Evolutionary conservation across 2,797 vertebrate genomes (phyloP).

Genomic region (Sandelia bainsii): DNA sequence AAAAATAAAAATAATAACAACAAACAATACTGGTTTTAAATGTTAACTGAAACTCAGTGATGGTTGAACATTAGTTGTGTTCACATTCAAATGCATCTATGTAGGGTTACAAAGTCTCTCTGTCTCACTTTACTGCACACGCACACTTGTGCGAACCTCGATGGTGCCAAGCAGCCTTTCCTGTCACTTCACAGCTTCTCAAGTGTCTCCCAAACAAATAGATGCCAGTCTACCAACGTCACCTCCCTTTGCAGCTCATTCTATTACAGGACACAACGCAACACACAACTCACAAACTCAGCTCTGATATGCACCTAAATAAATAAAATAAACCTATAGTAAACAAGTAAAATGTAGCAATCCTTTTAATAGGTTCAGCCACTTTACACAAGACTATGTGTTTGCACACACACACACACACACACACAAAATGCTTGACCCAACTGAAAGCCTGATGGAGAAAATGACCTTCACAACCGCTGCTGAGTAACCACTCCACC

Average conservation of each 20-base stretch:
- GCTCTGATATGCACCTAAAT: not conserved
- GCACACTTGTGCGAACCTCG: constrained; percentile 5
- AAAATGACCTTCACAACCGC: constrained; percentile 69
- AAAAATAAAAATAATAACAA: no score
- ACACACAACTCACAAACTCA: not conserved
- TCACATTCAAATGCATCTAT: not conserved
- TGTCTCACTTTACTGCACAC: constrained; percentile 15
- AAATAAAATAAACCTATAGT: not conserved
- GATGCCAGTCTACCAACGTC: constrained; percentile 61
- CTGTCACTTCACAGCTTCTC: constrained; percentile 74
- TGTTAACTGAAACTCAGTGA: not conserved
- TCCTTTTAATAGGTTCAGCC: not conserved
- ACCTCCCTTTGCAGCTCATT: constrained; percentile 41
- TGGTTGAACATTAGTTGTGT: not conserved
- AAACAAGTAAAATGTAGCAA: not conserved
- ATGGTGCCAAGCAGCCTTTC: constrained; percentile 60
- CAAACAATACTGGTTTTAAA: not conserved
- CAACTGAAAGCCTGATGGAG: constrained; percentile 28
- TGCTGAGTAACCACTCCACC: constrained; percentile 48
- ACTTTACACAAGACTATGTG: not conserved
- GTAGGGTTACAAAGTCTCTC: not conserved
- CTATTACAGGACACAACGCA: constrained; percentile 23
- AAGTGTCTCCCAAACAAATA: constrained; percentile 71
- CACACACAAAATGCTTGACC: constrained; percentile 40
- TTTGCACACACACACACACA: constrained; percentile 5